These are phyloP conservation scores for Rousettus leschenaultii DNA, from an alignment of 2,113 vertebrate genomes.

Conservation along the genomic window DNA sequence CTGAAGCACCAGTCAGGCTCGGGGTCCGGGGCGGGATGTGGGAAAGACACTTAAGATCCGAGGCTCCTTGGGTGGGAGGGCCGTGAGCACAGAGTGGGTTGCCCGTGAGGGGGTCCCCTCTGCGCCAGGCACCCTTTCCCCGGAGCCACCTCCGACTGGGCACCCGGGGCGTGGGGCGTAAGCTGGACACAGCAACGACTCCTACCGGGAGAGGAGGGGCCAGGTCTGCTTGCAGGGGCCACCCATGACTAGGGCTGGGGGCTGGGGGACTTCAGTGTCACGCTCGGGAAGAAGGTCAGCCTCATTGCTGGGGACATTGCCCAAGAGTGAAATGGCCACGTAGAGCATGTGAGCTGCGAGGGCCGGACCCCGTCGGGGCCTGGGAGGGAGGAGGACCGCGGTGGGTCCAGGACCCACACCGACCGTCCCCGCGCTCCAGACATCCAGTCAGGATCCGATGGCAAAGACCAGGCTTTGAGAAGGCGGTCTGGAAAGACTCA, in stretches of 20 bases:
- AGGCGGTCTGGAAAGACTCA: background rate
- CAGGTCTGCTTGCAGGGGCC: background rate
- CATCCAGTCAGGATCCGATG: accelerated
- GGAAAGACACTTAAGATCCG: background rate
- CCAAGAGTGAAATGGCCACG: background rate
- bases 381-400: accelerated
- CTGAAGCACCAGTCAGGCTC: accelerated
- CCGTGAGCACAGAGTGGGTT: background rate
- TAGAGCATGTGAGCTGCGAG: background rate
- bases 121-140: background rate
- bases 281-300: background rate
- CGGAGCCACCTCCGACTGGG: background rate
- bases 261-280: background rate
- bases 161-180: background rate
- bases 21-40: background rate
- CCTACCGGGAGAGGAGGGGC: background rate
- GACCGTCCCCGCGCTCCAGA: accelerated
- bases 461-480: background rate
- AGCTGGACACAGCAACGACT: background rate
- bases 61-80: background rate
- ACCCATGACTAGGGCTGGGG: background rate
- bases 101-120: too few species aligned
- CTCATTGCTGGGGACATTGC: background rate
- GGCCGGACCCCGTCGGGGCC: background rate
- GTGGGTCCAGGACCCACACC: background rate